These are phyloP conservation scores for Episyrphus balteatus DNA, from an alignment of 1,140 invertebrate genomes.

Conservation along the genomic window DNA sequence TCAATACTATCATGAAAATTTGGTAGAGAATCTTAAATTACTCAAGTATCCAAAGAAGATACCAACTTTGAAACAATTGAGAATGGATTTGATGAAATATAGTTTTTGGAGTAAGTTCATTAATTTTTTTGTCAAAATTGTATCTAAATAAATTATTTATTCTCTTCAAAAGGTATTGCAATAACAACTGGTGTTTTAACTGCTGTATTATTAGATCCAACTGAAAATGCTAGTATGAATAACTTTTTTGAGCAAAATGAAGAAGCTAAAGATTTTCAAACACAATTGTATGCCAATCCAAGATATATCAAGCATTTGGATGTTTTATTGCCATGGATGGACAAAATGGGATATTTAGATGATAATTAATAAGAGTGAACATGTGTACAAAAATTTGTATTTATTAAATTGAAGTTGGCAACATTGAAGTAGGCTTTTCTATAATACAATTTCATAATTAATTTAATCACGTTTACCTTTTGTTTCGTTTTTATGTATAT, in stretches of 20 bases:
- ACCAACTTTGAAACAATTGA: constrained; percentile 12
- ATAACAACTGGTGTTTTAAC: not conserved
- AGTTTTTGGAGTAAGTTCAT: constrained; percentile 5
- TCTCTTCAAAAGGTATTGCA: not conserved
- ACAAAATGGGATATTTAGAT: not conserved
- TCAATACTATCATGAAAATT: constrained; percentile 12
- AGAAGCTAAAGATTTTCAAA: not conserved
- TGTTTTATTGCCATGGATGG: not conserved
- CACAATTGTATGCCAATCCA: not conserved
- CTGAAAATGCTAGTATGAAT: not conserved
- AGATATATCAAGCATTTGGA: not conserved
- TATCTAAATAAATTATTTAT: not conserved
- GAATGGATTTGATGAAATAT: constrained; percentile 8
- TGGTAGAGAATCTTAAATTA: constrained; percentile 11
- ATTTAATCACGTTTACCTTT: too few relatives aligned
- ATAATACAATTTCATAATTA: too few relatives aligned
- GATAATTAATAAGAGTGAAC: too few relatives aligned
- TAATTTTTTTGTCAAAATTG: not conserved
- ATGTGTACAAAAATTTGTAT: too few relatives aligned
- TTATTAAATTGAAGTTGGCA: too few relatives aligned
- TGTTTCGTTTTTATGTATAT: too few relatives aligned
- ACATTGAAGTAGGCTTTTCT: too few relatives aligned
- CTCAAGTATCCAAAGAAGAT: constrained; percentile 14
- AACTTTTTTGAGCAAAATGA: not conserved
- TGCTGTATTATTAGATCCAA: not conserved